Evolutionary conservation across 2,797 vertebrate genomes (phyloP).

Genomic region (Urosaurus nigricauda): DNA sequence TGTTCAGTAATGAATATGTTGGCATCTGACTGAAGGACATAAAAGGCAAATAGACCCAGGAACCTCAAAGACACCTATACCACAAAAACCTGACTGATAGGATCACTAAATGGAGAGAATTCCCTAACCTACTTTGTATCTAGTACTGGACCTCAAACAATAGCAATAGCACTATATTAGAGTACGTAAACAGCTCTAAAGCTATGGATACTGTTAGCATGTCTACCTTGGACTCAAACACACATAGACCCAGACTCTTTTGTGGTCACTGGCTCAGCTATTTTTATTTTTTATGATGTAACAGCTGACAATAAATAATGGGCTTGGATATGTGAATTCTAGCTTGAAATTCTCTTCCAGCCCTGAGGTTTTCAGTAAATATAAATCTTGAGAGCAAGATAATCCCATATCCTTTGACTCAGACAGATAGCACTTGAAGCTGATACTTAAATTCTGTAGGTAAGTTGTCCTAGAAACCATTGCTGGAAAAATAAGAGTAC

Average conservation of each 20-base stretch:
- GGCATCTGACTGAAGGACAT: neutral
- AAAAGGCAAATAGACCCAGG: neutral
- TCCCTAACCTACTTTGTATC: neutral
- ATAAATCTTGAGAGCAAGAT: neutral
- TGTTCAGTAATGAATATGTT: neutral
- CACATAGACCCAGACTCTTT: neutral
- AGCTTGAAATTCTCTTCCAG: neutral
- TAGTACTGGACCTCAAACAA: neutral
- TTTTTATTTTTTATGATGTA: neutral
- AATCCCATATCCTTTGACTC: neutral
- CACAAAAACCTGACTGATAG: neutral
- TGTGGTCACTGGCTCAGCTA: neutral
- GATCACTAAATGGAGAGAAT: neutral
- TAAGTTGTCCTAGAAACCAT: neutral
- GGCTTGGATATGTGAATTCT: neutral
- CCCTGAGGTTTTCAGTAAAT: neutral
- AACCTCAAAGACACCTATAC: neutral
- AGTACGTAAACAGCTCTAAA: neutral
- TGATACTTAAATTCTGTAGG: conserved; percentile 18
- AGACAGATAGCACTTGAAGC: neutral
- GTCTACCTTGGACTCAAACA: neutral
- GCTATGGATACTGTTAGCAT: neutral
- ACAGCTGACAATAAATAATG: neutral
- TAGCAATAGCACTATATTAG: neutral
- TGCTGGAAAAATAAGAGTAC: neutral